Percentiles rank a stretch among this genome's conserved stretches.
These are phyloP conservation scores for Pheosia tremula DNA, from an alignment of 2,888 invertebrate genomes.

Conservation along the genomic window DNA sequence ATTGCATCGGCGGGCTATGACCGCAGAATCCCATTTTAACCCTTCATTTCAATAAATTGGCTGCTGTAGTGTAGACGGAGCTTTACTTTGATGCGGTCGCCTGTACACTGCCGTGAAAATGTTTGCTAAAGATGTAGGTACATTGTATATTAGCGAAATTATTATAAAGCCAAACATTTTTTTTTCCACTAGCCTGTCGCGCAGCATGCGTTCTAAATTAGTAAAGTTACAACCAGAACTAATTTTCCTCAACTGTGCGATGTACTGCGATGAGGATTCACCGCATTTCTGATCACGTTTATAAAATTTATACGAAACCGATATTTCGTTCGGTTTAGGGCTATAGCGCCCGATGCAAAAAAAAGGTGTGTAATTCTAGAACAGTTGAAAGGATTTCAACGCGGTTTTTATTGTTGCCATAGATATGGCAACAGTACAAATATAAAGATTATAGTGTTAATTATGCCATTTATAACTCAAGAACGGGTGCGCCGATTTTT, in stretches of 20 bases:
- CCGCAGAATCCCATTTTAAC: conserved; percentile 55
- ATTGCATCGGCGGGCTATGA: conserved; percentile 34
- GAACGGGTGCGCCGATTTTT: too few species aligned
- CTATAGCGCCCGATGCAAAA: conserved; percentile 3
- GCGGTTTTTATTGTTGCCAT: too few species aligned
- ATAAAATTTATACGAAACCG: conserved; percentile 16
- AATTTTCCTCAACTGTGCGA: conserved; percentile 21
- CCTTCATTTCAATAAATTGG: conserved; percentile 63
- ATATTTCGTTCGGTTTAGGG: conserved; percentile 18
- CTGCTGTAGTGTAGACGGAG: conserved; percentile 25
- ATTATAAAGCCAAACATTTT: too few species aligned
- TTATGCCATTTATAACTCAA: too few species aligned
- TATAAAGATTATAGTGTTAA: too few species aligned
- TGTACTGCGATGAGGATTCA: conserved; percentile 10
- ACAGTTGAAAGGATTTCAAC: too few species aligned
- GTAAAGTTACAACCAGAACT: conserved; percentile 29
- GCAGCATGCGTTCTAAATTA: conserved; percentile 30
- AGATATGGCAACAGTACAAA: too few species aligned
- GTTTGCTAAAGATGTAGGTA: conserved; percentile 28
- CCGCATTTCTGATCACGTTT: conserved; percentile 15
- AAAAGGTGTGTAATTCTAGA: too few species aligned
- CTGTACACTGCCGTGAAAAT: conserved; percentile 25
- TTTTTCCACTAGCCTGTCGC: conserved; percentile 27
- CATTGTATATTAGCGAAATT: too few species aligned
- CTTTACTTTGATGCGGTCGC: conserved; percentile 45